Conservation (phyloP, 2,113 vertebrate species). For the Accipiter virgatus region DNA sequence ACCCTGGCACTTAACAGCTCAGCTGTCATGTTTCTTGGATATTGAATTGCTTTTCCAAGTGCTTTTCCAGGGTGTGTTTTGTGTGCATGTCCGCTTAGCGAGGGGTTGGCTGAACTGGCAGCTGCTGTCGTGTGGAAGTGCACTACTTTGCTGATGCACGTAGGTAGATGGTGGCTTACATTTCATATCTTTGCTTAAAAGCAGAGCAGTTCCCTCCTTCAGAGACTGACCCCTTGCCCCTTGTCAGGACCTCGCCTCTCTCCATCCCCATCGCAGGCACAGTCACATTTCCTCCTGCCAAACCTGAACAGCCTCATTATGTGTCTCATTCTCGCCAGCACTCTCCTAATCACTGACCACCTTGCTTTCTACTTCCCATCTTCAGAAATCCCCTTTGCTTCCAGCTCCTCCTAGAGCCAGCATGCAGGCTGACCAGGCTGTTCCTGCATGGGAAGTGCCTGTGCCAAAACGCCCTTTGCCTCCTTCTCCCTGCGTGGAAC, state of each 20-base stretch:
- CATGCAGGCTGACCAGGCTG: not conserved
- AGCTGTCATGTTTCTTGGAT: not conserved
- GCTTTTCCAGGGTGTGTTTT: not conserved
- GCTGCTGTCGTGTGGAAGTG: not conserved
- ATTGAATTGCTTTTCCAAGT: not conserved
- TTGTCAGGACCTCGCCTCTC: not conserved
- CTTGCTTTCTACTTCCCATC: not conserved
- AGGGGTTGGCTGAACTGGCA: not conserved
- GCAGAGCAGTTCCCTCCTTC: not conserved
- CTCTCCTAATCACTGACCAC: not conserved
- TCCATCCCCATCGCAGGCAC: not conserved
- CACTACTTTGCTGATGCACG: rapidly evolving
- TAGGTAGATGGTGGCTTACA: not conserved
- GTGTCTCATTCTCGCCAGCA: not conserved
- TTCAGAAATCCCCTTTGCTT: not conserved
- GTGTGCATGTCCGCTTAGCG: not conserved
- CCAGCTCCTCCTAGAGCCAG: not conserved
- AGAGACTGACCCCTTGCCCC: not conserved
- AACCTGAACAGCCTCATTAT: not conserved
- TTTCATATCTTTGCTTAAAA: not conserved
- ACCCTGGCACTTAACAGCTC: not conserved
- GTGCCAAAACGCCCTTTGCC: not conserved
- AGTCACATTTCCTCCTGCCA: not conserved
- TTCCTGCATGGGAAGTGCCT: not conserved
- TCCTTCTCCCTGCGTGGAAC: not conserved